Percentiles rank a stretch among this genome's conserved stretches.
phyloP scores from a whole-genome alignment of 2,888 invertebrate species.

The Troides helena region DNA sequence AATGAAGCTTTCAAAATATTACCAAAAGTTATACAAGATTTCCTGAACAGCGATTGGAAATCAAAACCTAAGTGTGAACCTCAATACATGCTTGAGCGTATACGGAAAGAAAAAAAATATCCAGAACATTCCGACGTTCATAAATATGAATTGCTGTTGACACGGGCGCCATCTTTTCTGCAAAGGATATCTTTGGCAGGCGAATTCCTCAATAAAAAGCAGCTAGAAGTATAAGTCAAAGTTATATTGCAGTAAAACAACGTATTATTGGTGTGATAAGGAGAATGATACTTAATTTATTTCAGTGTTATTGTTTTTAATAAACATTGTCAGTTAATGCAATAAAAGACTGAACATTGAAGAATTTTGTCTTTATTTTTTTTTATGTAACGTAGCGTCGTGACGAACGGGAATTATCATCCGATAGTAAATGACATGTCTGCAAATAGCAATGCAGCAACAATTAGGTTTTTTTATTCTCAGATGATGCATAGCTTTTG shows the following conservation, averaged over 20 bases:
- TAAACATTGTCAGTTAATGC: conserved; percentile 25
- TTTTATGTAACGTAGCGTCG: not conserved
- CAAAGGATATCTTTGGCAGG: conserved; percentile 89
- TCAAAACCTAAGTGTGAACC: conserved; percentile 83
- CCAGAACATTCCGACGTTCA: conserved; percentile 80
- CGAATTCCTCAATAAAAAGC: conserved; percentile 82
- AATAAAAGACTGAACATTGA: conserved; percentile 37
- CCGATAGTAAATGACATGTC: no score
- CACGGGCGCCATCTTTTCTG: conserved; percentile 89
- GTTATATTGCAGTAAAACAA: not conserved
- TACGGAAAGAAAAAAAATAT: conserved; percentile 82
- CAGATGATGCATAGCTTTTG: no score
- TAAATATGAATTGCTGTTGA: conserved; percentile 86
- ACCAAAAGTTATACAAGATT: conserved; percentile 80
- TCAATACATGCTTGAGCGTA: conserved; percentile 85
- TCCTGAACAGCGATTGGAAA: conserved; percentile 74
- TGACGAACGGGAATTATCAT: no score
- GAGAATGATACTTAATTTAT: not conserved
- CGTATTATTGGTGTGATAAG: not conserved
- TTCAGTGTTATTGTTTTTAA: not conserved
- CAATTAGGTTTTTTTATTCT: no score
- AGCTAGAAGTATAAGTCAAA: conserved; percentile 53
- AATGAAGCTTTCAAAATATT: conserved; percentile 69
- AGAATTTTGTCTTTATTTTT: not conserved
- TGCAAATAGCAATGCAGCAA: no score